These are phyloP conservation scores for Augochlora pura DNA, from an alignment of 1,140 invertebrate species.

Conservation along the genomic window DNA sequence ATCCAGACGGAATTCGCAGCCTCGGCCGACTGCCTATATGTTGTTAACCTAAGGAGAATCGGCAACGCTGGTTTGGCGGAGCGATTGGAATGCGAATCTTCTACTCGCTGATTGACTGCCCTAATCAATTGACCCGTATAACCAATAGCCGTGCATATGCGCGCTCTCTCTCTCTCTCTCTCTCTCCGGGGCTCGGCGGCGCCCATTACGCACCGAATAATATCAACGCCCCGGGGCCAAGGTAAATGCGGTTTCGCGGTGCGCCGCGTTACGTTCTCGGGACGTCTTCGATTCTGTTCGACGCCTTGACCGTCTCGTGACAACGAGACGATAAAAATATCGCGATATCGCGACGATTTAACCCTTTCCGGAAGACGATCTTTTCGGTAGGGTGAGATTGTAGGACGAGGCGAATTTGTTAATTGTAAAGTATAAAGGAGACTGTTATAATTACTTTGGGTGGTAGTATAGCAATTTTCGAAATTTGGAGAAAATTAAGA, in stretches of 20 bases:
- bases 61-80: neutral
- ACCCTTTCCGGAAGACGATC: no score
- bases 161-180: no score
- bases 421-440: no score
- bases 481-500: no score
- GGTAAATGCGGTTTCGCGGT: neutral
- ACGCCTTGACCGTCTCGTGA: no score
- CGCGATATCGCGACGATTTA: no score
- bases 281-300: no score
- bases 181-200: neutral
- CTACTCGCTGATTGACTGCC: neutral
- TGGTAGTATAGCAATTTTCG: no score
- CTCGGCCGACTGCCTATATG: neutral
- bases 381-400: no score
- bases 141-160: neutral
- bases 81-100: slow-evolving; percentile 1
- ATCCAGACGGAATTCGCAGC: neutral
- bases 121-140: neutral
- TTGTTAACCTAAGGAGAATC: neutral
- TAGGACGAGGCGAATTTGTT: no score
- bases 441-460: no score
- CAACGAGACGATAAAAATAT: no score
- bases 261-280: neutral
- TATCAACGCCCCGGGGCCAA: neutral
- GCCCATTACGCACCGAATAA: neutral